Percentiles rank a stretch among this genome's conserved stretches.
phyloP scores from a whole-genome alignment of 35 echinoderm and acorn worm species.

The Amphiura filiformis region DNA sequence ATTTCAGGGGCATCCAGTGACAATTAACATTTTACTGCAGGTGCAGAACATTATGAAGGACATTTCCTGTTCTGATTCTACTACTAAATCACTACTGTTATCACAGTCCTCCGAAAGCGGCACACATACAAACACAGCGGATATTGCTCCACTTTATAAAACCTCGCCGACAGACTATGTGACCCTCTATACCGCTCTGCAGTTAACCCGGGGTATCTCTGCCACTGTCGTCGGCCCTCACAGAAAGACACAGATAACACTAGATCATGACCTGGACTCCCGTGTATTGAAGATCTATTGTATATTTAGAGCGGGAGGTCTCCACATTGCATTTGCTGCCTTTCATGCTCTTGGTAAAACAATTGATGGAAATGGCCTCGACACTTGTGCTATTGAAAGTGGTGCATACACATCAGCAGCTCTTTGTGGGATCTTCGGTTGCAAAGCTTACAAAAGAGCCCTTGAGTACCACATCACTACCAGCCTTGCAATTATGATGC shows the following conservation, averaged over 20 bases:
- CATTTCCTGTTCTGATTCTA: too few species aligned
- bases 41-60: too few species aligned
- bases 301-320: too few species aligned
- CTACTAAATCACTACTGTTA: conserved; percentile 32
- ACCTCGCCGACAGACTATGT: conserved; percentile 44
- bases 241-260: conserved; percentile 43
- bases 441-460: conserved; percentile 29
- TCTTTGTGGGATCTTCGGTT: conserved; percentile 41
- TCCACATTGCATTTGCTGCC: too few species aligned
- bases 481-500: conserved; percentile 54
- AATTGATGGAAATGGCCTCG: too few species aligned
- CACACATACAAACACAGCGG: conserved; percentile 36
- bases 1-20: too few species aligned
- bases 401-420: conserved; percentile 55
- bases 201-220: conserved; percentile 31
- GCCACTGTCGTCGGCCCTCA: conserved; percentile 24
- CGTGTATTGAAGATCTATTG: conserved; percentile 42
- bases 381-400: conserved; percentile 49
- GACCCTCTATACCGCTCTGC: conserved; percentile 23
- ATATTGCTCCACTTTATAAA: conserved; percentile 42
- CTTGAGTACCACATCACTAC: conserved; percentile 34
- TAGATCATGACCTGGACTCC: conserved; percentile 33
- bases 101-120: conserved; percentile 2
- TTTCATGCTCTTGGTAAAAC: too few species aligned
- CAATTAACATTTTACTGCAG: too few species aligned